Evolutionary conservation across 1,140 invertebrate species (phyloP), one percentile per base, ranked within the genome.

Genomic region (Elymnias hypermnestra): DNA sequence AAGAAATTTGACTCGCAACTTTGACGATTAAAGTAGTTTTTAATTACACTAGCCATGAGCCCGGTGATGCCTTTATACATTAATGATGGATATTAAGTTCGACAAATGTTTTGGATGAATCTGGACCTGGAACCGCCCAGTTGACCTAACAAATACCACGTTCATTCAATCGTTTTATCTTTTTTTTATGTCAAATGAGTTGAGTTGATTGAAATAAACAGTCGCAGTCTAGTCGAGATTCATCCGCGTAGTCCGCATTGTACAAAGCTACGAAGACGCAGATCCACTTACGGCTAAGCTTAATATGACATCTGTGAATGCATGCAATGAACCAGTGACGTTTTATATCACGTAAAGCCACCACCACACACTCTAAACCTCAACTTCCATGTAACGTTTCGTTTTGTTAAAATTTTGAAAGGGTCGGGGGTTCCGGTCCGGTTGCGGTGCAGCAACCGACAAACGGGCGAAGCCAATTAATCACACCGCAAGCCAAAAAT

Each of bases 341-440:
- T 51, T 55, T 51, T 67, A 61, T 72, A n/a, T n/a, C n/a, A n/a
- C n/a, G n/a, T 21, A 4, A 21, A 21, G 78, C 82, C 82, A 85
- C 82, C 82, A 85, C 82, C 82, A 85, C 82, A 85, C 82, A 85
- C 82, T 85, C 82, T 83, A 75, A 75, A 85, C 78, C 82, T 75
- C 72, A 54, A 78, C 81, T 84, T 85, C 78, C 78, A 75, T 77
- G 52, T 70, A 71, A 57, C 59, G 45, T 71, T 57, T 52, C 54
- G 57, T 31, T 55, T 47, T 63, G 75, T 83, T 82, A 83, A 85
- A n/a, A 85, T 85, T 85, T 85, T 76, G 82, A 83, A 70, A 67
- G 64, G 57, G 57, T 57, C 67, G 59, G 62, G 42, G 26, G 18
- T 65, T 72, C 73, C 60, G 56, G 64, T 69, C 43, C 38, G 44